Percentiles rank a stretch among this genome's conserved stretches.
These are phyloP conservation scores for Eupithecia tripunctaria DNA, from an alignment of 2,888 invertebrate genomes.

Conservation along the genomic window DNA sequence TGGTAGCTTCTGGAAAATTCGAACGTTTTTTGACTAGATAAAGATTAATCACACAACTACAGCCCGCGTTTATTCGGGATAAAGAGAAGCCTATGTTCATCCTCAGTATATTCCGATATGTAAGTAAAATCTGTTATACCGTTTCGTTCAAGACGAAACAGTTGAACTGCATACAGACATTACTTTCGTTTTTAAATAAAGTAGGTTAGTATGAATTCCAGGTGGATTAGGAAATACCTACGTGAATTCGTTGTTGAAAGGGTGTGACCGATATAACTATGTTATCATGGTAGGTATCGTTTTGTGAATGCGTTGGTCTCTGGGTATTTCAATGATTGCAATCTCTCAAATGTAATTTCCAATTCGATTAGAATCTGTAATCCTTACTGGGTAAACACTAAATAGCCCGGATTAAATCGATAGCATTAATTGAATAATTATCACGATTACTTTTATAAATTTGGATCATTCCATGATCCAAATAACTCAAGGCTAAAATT, in stretches of 20 bases:
- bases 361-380: background rate
- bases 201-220: too few species aligned
- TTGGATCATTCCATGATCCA: background rate
- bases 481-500: conserved; percentile 4
- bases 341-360: background rate
- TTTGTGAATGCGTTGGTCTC: background rate
- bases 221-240: background rate
- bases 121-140: background rate
- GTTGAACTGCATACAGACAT: background rate
- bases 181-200: background rate
- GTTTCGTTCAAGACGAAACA: background rate
- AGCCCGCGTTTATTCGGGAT: background rate
- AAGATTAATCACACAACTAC: background rate
- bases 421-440: conserved; percentile 11
- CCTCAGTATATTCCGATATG: background rate
- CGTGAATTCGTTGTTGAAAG: background rate
- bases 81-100: background rate
- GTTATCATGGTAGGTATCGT: background rate
- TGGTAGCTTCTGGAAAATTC: background rate
- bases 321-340: background rate
- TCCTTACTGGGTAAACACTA: background rate
- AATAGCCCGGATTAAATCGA: background rate
- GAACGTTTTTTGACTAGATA: background rate
- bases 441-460: background rate
- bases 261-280: background rate